These are phyloP conservation scores for Leptinotarsa defecta DNA, from an alignment of 1,140 invertebrate species.

Conservation along the genomic window DNA sequence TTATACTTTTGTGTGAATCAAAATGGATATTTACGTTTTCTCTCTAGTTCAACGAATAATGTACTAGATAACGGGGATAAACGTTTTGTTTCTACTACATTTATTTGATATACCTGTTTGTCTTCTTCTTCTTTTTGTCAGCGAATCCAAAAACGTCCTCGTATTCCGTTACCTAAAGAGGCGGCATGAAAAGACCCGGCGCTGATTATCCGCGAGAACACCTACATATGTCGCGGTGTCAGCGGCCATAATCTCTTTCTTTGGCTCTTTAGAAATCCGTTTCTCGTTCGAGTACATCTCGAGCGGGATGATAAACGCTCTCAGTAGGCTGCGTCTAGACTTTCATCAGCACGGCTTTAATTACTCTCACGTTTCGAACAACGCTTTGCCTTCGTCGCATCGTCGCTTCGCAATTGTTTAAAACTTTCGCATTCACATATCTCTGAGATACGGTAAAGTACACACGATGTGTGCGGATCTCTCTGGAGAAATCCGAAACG, in stretches of 20 bases:
- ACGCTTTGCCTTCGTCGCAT: neutral
- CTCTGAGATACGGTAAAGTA: neutral
- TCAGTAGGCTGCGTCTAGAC: constrained; percentile 4
- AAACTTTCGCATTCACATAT: neutral
- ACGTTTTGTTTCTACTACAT: too few relatives aligned
- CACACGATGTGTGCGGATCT: neutral
- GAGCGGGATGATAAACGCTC: neutral
- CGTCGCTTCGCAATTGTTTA: neutral
- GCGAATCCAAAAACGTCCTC: too few relatives aligned
- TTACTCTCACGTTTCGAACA: neutral
- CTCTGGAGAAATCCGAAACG: neutral
- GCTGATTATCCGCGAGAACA: neutral
- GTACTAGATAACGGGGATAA: too few relatives aligned
- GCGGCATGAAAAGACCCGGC: neutral
- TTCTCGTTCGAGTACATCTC: neutral
- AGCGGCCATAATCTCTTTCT: neutral
- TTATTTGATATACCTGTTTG: too few relatives aligned
- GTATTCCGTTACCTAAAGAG: too few relatives aligned
- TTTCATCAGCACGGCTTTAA: constrained; percentile 3
- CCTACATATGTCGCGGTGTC: neutral
- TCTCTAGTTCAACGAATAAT: too few relatives aligned
- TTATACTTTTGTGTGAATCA: too few relatives aligned
- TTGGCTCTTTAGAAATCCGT: neutral
- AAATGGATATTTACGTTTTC: too few relatives aligned
- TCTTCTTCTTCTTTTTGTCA: too few relatives aligned